Base-by-base conservation (phyloP, 2,113 vertebrate genomes). In the Acanthochromis polyacanthus region DNA sequence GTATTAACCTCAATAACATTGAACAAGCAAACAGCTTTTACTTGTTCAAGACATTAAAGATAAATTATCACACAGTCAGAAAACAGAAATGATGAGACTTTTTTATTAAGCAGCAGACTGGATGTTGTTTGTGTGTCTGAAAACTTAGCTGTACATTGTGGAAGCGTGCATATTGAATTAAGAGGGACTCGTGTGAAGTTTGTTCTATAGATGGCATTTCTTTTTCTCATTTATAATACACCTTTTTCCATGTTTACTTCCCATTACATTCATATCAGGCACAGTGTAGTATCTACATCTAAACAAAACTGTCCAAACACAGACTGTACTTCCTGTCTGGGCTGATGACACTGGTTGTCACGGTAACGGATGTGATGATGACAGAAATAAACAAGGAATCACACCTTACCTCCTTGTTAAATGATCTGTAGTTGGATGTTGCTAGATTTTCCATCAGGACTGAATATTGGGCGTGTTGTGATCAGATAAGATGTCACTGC, bases 301-400 rank as follows among this genome's bases (percentile, higher is more conserved):
- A 43, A 43, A 43, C 40, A 43, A 43, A 43, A 43, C 9, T 43
- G 40, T 43, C 40, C 2, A 12, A 14, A 43, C 12, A 43, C 40
- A 62, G 19, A 53, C 28, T 50, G 22, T 22, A 62, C 75, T 60
- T 90, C 87, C 83, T 87, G 84, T 88, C 81, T 84, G 51, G 25
- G 32, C 67, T 78, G 53, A 78, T 75, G 65, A 70, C 53, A 61
- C 85, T 52, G 1, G 45, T 61, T 71, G 69, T 1, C 62, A 84
- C 71, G 30, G 82, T 53, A n/a, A 74, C 61, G 59, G 2, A 43
- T 65, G 32, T 28, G 46, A 43, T 43, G 40, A 15, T 43, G 40
- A 43, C 58, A 3, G 62, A 30, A 32, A 69, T 81, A 73, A 68
- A 50, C 2, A 38, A 58, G 57, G 68, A 10, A 74, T 71, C 78